These are phyloP conservation scores for Agriopis leucophaearia DNA, from an alignment of 2,888 invertebrate species.

Conservation along the genomic window DNA sequence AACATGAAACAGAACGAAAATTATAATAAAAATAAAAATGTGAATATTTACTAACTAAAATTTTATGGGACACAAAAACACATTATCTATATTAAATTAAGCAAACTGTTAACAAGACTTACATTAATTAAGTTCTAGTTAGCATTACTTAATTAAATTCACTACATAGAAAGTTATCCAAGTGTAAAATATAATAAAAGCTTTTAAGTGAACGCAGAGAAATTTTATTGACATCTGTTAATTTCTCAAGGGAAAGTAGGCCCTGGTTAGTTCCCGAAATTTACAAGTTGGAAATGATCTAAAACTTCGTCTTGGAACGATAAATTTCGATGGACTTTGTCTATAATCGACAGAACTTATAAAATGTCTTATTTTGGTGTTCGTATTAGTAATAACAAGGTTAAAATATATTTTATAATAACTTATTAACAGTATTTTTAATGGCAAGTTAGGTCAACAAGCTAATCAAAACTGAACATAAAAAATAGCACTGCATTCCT, in stretches of 20 bases:
- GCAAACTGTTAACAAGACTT: constrained; percentile 3
- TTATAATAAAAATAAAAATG: too few relatives aligned
- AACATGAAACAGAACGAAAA: too few relatives aligned
- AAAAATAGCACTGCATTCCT: too few relatives aligned
- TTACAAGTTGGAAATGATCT: constrained; percentile 14
- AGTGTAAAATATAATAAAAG: constrained; percentile 19
- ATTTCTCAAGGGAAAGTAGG: constrained; percentile 20
- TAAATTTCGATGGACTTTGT: neutral
- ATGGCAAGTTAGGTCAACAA: too few relatives aligned
- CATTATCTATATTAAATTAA: neutral
- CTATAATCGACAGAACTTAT: neutral
- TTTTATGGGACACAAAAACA: neutral
- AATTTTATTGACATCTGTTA: constrained; percentile 22
- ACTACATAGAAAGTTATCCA: constrained; percentile 3
- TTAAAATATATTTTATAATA: too few relatives aligned
- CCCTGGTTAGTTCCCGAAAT: constrained; percentile 22
- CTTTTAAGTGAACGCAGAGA: constrained; percentile 5
- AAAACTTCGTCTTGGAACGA: constrained; percentile 1
- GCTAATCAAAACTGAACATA: too few relatives aligned
- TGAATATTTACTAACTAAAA: too few relatives aligned
- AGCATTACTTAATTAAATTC: constrained; percentile 2
- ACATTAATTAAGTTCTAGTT: constrained; percentile 5
- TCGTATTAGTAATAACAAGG: neutral
- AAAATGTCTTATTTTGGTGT: neutral
- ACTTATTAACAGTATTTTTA: too few relatives aligned